phyloP scores from a whole-genome alignment of 2,113 vertebrate species.

The Silurus glanis region DNA sequence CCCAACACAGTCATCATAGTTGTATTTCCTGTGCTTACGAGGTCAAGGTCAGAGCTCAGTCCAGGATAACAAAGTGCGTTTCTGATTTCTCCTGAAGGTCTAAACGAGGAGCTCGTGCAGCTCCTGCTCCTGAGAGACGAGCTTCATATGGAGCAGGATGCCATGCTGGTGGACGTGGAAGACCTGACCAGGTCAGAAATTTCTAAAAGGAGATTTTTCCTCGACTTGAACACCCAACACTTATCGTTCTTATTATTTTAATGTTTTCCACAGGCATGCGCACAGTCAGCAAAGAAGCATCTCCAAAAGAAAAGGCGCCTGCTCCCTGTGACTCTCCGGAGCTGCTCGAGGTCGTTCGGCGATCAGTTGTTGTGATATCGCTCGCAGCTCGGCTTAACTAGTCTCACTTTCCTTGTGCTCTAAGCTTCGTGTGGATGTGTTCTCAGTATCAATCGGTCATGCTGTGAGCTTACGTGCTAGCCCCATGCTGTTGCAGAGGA shows the following conservation, averaged over 20 bases:
- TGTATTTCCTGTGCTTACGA: not conserved
- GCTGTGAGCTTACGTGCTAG: constrained; percentile 41
- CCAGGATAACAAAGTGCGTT: not conserved
- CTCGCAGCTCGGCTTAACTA: constrained; percentile 17
- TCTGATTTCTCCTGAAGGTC: constrained; percentile 69
- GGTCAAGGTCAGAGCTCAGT: not conserved
- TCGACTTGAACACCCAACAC: not conserved
- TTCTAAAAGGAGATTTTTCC: not conserved
- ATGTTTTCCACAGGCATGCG: constrained; percentile 77
- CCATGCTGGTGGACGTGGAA: constrained; percentile 98
- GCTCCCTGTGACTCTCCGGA: constrained; percentile 34
- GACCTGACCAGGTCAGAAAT: constrained; percentile 87
- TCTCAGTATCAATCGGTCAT: constrained; percentile 24
- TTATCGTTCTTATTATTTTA: not conserved
- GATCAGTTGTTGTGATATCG: constrained; percentile 14
- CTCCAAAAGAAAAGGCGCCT: constrained; percentile 77
- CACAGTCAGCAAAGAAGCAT: constrained; percentile 93
- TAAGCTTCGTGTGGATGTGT: constrained; percentile 43
- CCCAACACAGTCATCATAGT: not conserved
- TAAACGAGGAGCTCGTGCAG: constrained; percentile 97
- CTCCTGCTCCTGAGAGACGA: constrained; percentile 92
- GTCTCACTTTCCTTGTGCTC: constrained; percentile 29
- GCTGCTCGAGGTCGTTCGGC: constrained; percentile 42
- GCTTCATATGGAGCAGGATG: constrained; percentile 95
- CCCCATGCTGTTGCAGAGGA: constrained; percentile 25